Evolutionary conservation across 2,888 invertebrate species (phyloP).

Genomic region (Polymixis lichenea): DNA sequence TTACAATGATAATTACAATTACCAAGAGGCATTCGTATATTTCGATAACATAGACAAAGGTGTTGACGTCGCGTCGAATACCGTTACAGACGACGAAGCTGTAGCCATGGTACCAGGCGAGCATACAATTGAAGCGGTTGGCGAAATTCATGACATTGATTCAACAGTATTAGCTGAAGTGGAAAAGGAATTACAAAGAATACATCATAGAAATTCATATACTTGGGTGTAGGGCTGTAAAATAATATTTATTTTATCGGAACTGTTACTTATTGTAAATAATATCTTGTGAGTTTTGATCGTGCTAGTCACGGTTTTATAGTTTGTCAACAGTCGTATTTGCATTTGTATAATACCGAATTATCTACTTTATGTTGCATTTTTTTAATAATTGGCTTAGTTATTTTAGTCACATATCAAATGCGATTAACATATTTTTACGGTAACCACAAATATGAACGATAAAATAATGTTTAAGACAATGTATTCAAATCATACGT

Average conservation of each 20-base stretch:
- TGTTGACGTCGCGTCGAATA: constrained; percentile 66
- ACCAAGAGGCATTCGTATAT: constrained; percentile 70
- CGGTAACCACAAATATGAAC: not conserved
- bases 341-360: not conserved
- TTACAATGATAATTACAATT: constrained; percentile 89
- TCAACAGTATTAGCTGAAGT: constrained; percentile 76
- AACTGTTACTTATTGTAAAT: constrained; percentile 25
- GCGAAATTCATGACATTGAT: constrained; percentile 69
- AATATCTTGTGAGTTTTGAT: constrained; percentile 8
- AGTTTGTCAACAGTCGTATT: constrained; percentile 14
- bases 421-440: constrained; percentile 1
- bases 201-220: constrained; percentile 80
- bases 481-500: constrained; percentile 8
- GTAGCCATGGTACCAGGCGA: constrained; percentile 72
- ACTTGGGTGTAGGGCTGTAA: constrained; percentile 56
- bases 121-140: constrained; percentile 67
- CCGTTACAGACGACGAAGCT: constrained; percentile 67
- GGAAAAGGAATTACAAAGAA: constrained; percentile 81
- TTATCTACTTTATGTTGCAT: not conserved
- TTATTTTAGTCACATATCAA: not conserved
- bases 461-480: not conserved
- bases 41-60: constrained; percentile 61
- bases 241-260: constrained; percentile 4
- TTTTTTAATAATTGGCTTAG: not conserved
- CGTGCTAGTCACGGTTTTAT: not conserved